These are phyloP conservation scores for Zoanthus solanderi DNA, from an alignment of 92 coral and sea anemone genomes.

Conservation along the genomic window DNA sequence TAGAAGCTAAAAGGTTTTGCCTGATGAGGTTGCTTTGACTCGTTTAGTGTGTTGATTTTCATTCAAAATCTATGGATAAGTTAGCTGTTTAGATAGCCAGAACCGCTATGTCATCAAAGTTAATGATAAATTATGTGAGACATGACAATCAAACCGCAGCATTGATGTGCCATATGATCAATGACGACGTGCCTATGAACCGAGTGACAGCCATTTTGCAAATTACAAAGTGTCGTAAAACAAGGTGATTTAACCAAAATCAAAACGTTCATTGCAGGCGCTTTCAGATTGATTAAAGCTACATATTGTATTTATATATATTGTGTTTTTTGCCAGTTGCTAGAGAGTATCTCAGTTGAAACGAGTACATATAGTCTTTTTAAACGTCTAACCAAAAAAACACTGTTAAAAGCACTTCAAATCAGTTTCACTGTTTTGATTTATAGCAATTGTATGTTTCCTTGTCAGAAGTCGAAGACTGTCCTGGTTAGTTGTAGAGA, in stretches of 20 bases:
- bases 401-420: background rate
- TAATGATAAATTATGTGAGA: no score
- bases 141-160: no score
- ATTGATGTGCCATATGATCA: no score
- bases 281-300: background rate
- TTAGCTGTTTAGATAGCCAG: background rate
- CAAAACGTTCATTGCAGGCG: background rate
- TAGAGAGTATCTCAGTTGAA: background rate
- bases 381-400: background rate
- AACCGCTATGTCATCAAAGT: background rate
- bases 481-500: constrained; percentile 95
- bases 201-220: no score
- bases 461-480: constrained; percentile 71
- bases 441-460: background rate
- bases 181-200: no score
- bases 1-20: no score
- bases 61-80: no score
- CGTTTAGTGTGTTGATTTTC: no score
- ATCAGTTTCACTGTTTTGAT: background rate
- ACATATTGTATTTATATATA: background rate
- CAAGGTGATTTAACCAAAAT: background rate
- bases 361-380: background rate
- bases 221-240: background rate
- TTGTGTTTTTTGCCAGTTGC: background rate
- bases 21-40: no score